Percentiles rank a stretch among this genome's conserved stretches.
These are phyloP conservation scores for Bathynomus jamesi DNA, from an alignment of 1,140 invertebrate species.

Conservation along the genomic window DNA sequence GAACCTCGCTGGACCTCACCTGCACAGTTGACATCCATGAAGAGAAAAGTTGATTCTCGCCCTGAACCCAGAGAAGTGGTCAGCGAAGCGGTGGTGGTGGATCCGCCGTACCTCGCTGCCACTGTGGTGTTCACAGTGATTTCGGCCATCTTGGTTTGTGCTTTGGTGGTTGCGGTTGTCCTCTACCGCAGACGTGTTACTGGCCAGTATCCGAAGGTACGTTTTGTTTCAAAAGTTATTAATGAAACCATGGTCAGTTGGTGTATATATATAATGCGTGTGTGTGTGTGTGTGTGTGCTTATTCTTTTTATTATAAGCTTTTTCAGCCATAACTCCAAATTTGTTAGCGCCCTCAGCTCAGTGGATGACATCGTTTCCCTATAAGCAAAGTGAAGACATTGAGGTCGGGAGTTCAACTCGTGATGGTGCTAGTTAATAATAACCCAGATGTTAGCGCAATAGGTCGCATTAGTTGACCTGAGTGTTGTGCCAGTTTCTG, in stretches of 20 bases:
- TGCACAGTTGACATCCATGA: not conserved
- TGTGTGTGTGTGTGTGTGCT: too few species aligned
- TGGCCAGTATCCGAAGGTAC: constrained; percentile 34
- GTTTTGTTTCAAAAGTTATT: not conserved
- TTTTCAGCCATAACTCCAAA: too few species aligned
- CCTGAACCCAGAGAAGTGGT: constrained; percentile 52
- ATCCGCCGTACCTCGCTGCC: constrained; percentile 61
- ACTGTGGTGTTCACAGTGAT: constrained; percentile 59
- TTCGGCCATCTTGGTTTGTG: constrained; percentile 62
- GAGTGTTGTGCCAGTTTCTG: too few species aligned
- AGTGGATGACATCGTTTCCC: too few species aligned
- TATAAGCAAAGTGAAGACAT: too few species aligned
- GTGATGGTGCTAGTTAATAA: too few species aligned
- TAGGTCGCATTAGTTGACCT: too few species aligned
- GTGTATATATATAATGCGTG: too few species aligned
- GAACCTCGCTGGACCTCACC: constrained; percentile 36
- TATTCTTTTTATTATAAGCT: too few species aligned
- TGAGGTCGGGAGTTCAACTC: too few species aligned
- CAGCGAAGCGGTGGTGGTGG: constrained; percentile 53
- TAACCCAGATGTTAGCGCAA: too few species aligned
- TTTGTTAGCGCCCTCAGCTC: too few species aligned
- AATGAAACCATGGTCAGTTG: not conserved
- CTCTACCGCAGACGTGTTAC: constrained; percentile 49
- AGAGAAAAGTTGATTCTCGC: not conserved
- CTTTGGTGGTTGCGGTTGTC: constrained; percentile 57